Conservation (phyloP, 2,797 vertebrate species). For the Arremon brunneinucha region DNA sequence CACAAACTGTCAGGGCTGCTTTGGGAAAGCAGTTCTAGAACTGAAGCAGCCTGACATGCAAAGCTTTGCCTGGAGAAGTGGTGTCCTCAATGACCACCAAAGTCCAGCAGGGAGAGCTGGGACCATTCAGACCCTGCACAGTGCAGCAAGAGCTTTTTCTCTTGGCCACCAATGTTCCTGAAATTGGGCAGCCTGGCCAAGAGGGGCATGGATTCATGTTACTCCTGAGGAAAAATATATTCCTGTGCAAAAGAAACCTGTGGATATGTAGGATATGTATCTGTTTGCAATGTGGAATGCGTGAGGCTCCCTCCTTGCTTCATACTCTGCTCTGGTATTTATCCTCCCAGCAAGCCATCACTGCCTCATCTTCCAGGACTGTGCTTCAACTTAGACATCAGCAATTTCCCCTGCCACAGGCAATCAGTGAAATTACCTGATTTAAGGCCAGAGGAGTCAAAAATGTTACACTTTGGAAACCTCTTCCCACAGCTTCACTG, state of each 20-base stretch:
- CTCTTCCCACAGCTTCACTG: not conserved
- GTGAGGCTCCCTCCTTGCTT: not conserved
- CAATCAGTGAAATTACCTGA: slow-evolving; percentile 7
- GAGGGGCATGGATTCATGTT: not conserved
- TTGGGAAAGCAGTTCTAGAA: not conserved
- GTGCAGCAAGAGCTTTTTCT: not conserved
- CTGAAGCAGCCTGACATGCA: not conserved
- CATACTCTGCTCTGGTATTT: not conserved
- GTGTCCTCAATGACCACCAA: fast-evolving
- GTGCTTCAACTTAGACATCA: not conserved
- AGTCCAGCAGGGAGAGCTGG: not conserved
- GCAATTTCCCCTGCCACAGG: not conserved
- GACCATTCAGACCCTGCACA: not conserved
- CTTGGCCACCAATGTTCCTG: not conserved
- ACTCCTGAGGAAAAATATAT: not conserved
- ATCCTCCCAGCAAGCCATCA: not conserved
- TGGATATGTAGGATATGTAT: not conserved
- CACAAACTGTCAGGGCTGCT: not conserved
- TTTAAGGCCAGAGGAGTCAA: not conserved
- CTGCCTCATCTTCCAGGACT: not conserved
- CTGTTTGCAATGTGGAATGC: not conserved
- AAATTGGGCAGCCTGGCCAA: not conserved
- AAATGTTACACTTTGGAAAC: not conserved
- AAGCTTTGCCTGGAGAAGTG: not conserved
- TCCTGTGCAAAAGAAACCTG: not conserved